A percentile compares a stretch with the other conserved stretches of the same genome.
Evolutionary conservation across 2,113 vertebrate species (phyloP).

Genomic region (Salvator merianae): DNA sequence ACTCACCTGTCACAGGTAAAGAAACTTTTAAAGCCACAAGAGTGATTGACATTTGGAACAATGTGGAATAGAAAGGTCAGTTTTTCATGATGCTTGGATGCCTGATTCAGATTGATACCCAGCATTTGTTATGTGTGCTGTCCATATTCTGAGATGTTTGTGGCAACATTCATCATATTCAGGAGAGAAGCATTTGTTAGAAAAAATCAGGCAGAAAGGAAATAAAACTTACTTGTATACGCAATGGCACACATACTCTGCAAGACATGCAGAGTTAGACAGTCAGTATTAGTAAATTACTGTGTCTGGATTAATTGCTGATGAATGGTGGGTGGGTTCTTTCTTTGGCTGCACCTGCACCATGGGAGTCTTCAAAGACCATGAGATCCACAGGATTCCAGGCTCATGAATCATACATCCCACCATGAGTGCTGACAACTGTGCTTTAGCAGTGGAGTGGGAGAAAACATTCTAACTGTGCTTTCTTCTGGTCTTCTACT

Average conservation of each 20-base stretch:
- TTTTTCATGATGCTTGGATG: background rate
- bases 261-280: too few species aligned
- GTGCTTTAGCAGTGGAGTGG: too few species aligned
- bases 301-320: too few species aligned
- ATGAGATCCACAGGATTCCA: too few species aligned
- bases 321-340: too few species aligned
- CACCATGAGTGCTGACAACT: too few species aligned
- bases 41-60: slow-evolving; percentile 16
- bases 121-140: slow-evolving; percentile 10
- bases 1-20: background rate
- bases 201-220: background rate
- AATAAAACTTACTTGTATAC: background rate
- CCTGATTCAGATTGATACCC: slow-evolving; percentile 9
- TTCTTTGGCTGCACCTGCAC: too few species aligned
- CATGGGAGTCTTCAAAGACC: too few species aligned
- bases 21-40: background rate
- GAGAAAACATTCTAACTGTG: too few species aligned
- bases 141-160: slow-evolving; percentile 5
- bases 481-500: too few species aligned
- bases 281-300: too few species aligned
- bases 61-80: slow-evolving; percentile 13
- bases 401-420: too few species aligned
- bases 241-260: background rate
- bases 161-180: slow-evolving; percentile 19
- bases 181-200: background rate